Percentiles rank a stretch among this genome's conserved stretches.
Conservation (phyloP, 2,797 vertebrate genomes). For the Lophotriccus pileatus region DNA sequence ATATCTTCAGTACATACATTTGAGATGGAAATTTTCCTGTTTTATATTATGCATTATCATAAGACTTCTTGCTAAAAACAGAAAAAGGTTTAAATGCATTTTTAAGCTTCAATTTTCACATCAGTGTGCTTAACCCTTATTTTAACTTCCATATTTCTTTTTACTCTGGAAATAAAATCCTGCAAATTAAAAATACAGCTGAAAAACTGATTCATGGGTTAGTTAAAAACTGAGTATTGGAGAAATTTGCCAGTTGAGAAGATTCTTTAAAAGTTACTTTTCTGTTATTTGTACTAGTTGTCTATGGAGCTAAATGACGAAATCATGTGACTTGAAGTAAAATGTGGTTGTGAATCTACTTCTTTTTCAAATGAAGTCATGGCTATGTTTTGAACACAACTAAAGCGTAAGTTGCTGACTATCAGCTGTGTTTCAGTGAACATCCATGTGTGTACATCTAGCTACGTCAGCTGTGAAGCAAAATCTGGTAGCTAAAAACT, state of each 20-base stretch:
- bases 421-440: background rate
- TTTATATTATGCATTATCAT: background rate
- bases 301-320: background rate
- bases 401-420: background rate
- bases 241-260: background rate
- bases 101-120: background rate
- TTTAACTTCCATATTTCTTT: background rate
- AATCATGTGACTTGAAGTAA: background rate
- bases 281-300: background rate
- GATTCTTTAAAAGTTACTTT: background rate
- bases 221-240: background rate
- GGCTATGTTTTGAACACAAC: background rate
- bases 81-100: background rate
- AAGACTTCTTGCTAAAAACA: background rate
- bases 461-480: background rate
- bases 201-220: rapidly evolving
- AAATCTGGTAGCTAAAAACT: background rate
- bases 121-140: background rate
- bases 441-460: background rate
- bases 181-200: background rate
- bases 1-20: conserved; percentile 2
- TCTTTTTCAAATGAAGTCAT: background rate
- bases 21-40: conserved; percentile 11
- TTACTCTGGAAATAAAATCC: background rate
- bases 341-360: background rate